Evolutionary conservation across 2,113 vertebrate genomes (phyloP), one percentile per base, ranked within the genome.

Genomic region (Actenoides hombroni): DNA sequence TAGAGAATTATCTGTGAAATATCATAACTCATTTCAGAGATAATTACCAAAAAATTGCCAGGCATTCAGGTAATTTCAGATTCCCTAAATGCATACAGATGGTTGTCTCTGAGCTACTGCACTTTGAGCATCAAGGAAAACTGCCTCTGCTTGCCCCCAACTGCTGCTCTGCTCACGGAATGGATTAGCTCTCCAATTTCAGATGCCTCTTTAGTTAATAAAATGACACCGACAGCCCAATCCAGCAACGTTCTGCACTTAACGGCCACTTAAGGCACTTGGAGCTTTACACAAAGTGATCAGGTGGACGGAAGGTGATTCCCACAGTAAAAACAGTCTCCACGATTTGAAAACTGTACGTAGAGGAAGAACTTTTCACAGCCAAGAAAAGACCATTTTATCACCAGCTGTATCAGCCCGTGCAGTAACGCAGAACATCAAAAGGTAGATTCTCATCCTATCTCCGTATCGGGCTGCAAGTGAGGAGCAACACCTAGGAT

Each of bases 71-170:
- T 87, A 93, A 93, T 85, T 96, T 94, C 67, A 85, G n/a, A 57
- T 92, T 77, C 60, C 68, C 60, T 83, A 92, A 94, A 91, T 57
- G 59, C 53, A 86, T 69, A 73, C 82, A 94, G 67, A 91, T 59
- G 56, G 35, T 18, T 71, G 44, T 90, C 77, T 93, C 59, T 81
- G 23, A 95, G 88, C 51, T 94, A 86, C 64, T 56, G 73, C 63
- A 88, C 67, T 73, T 69, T 39, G 48, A 79, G 79, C 94, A 92
- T 95, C 69, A 79, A 81, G 86, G 40, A 65, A 91, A 95, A 92
- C 44, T 85, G 44, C 75, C 78, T 94, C 77, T 93, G 37, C 90
- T 93, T 90, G 65, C 42, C 70, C 51, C 26, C 21, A 76, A 0
- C 35, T 70, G 57, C 69, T 91, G 42, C 67, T 85, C 54, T 63